Conservation (phyloP, 2,113 vertebrate species). For the Oplegnathus fasciatus region DNA sequence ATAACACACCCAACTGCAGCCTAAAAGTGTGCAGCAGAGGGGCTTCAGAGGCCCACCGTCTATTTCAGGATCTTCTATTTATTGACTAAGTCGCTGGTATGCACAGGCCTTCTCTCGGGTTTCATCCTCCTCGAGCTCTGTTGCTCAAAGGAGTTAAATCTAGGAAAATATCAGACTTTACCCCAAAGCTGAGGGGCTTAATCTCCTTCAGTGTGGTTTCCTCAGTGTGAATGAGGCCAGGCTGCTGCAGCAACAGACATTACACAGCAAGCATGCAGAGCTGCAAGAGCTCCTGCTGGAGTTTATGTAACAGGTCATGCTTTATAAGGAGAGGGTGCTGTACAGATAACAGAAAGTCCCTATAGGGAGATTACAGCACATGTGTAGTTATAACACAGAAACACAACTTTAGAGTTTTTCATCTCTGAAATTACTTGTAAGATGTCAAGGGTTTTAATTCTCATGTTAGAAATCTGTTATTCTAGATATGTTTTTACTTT, state of each 20-base stretch:
- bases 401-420: background rate
- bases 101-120: slow-evolving; percentile 77
- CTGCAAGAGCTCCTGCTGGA: slow-evolving; percentile 25
- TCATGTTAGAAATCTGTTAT: background rate
- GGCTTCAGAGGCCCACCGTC: slow-evolving; percentile 61
- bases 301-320: slow-evolving; percentile 75
- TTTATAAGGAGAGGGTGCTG: slow-evolving; percentile 64
- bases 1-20: slow-evolving; percentile 14
- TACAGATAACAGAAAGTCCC: slow-evolving; percentile 43
- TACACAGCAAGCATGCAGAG: slow-evolving; percentile 13
- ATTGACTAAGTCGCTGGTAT: slow-evolving; percentile 81
- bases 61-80: slow-evolving; percentile 88
- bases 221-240: slow-evolving; percentile 52
- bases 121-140: slow-evolving; percentile 67
- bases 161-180: slow-evolving; percentile 48
- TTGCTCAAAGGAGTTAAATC: slow-evolving; percentile 54
- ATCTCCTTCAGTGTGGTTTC: slow-evolving; percentile 46
- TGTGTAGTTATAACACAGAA: background rate
- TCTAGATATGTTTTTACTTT: background rate
- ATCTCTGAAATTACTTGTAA: background rate
- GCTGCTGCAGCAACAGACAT: slow-evolving; percentile 47
- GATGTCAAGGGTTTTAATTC: background rate
- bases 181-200: slow-evolving; percentile 53
- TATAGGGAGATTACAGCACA: slow-evolving; percentile 25
- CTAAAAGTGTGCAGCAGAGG: slow-evolving; percentile 28